Base-by-base conservation (phyloP, 2,113 vertebrate genomes). In the Corythornis vintsioides region DNA sequence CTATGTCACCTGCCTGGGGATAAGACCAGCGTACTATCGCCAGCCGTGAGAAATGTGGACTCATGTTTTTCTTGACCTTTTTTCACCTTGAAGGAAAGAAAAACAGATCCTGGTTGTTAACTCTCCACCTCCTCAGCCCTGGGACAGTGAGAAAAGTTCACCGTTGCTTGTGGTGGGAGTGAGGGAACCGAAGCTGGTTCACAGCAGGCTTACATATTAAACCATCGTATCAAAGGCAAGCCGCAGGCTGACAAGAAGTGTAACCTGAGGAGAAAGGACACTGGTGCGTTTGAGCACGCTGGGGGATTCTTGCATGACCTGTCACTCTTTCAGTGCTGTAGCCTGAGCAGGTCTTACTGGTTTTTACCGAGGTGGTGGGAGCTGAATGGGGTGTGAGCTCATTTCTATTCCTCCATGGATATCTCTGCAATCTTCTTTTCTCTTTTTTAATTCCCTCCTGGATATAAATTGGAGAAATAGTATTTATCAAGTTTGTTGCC, bases 221-320 rank as follows among this genome's bases (percentile, higher is more conserved):
- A 86, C 95, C 75, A 19, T 74, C 59, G 28, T 48, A 89, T 73
- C 79, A 72, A 77, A 88, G 72, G 78, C 81, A 4, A 84, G 82
- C 89, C 6, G 61, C 26, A 6, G 61, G 71, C 89, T 67, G 82
- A 83, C 89, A 12, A 96, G 91, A 78, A 88, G 4, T 96, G 94
- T 97, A 97, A 97, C 88, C 94, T 22, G 95, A 97, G 95, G 55
- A 97, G 95, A 97, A 96, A 97, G 94, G 97, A 96, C 96, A 95
- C 92, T 61, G 53, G 93, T 78, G 59, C 59, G 50, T 85, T 90
- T 33, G 79, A 89, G 90, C 83, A 92, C 7, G 45, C 92, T 66
- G 94, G 91, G 90, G 79, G 93, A 95, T 96, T 96, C 93, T 92
- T 92, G 90, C 61, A 10, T 90, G 96, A 93, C 92, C 94, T 88